Evolutionary conservation across 2,113 vertebrate genomes (phyloP).

Genomic region (Oncorhynchus gorbuscha): DNA sequence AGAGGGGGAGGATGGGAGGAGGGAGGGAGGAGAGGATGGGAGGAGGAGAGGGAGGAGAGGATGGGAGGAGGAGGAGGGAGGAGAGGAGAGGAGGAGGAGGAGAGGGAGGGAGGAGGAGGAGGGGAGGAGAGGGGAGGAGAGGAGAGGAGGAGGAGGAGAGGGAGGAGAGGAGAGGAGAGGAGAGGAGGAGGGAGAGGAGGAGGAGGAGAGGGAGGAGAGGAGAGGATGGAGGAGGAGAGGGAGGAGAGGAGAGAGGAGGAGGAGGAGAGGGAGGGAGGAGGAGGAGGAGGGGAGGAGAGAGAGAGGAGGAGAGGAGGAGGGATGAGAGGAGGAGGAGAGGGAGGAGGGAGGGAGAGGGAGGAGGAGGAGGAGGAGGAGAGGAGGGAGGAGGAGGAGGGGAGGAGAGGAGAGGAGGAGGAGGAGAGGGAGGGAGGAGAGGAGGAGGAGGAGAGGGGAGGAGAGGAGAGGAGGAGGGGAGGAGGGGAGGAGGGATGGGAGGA

Average conservation of each 20-base stretch:
- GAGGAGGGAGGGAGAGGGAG: too few species aligned
- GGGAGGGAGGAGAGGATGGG: too few species aligned
- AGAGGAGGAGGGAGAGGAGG: conserved; percentile 67
- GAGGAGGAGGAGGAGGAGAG: conserved; percentile 71
- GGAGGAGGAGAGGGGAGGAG: conserved; percentile 57
- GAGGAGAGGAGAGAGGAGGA: conserved; percentile 56
- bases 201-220: conserved; percentile 26
- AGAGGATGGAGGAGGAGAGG: conserved; percentile 39
- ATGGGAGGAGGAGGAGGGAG: too few species aligned
- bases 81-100: conserved; percentile 62
- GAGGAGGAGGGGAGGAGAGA: too few species aligned
- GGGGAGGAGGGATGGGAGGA: too few species aligned
- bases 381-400: too few species aligned
- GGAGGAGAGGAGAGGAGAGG: too few species aligned
- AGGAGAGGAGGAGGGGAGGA: too few species aligned
- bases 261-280: conserved; percentile 52
- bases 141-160: conserved; percentile 70
- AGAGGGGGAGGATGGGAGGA: conserved; percentile 44
- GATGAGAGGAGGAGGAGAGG: too few species aligned
- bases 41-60: conserved; percentile 70
- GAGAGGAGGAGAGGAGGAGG: conserved; percentile 71
- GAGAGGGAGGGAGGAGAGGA: conserved; percentile 50
- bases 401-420: too few species aligned
- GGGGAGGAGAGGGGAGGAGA: too few species aligned
- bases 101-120: conserved; percentile 39